Percentiles rank a stretch among this genome's conserved stretches.
phyloP scores from a whole-genome alignment of 1,140 invertebrate species.

The Thaumetopoea pityocampa region DNA sequence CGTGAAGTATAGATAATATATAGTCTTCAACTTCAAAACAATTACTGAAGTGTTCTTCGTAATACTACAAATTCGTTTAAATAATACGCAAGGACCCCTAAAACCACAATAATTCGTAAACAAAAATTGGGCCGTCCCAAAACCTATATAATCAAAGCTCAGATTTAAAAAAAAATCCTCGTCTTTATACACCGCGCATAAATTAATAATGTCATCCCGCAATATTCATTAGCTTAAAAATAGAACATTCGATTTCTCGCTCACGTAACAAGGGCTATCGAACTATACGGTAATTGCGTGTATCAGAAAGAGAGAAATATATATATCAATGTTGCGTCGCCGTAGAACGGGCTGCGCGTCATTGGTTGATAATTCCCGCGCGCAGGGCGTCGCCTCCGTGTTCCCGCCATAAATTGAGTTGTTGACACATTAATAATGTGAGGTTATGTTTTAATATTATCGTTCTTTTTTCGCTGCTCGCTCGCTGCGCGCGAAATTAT shows the following conservation, averaged over 20 bases:
- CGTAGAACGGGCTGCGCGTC: slow-evolving; percentile 20
- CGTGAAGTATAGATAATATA: no score
- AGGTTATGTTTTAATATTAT: slow-evolving; percentile 69
- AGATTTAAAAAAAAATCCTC: slow-evolving; percentile 31
- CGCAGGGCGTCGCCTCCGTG: slow-evolving; percentile 53
- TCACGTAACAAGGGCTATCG: not conserved
- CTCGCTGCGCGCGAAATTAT: slow-evolving; percentile 56
- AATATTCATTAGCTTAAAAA: slow-evolving; percentile 21
- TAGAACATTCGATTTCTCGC: slow-evolving; percentile 13
- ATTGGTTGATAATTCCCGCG: slow-evolving; percentile 45
- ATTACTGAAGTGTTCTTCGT: no score
- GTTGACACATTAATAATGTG: slow-evolving; percentile 71
- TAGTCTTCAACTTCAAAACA: no score
- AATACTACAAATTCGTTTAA: no score
- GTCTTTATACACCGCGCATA: slow-evolving; percentile 29
- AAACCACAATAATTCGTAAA: slow-evolving; percentile 6
- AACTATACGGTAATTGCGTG: not conserved
- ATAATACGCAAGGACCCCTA: not conserved
- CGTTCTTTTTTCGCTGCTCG: slow-evolving; percentile 42
- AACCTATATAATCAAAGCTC: slow-evolving; percentile 9
- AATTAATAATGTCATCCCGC: slow-evolving; percentile 48
- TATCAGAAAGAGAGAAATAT: slow-evolving; percentile 31
- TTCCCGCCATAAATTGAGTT: slow-evolving; percentile 73
- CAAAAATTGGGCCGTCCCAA: not conserved
- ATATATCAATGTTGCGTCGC: slow-evolving; percentile 3